Evolutionary conservation across 1,140 invertebrate genomes (phyloP), one percentile per base, ranked within the genome.

Genomic region (Patella vulgata): DNA sequence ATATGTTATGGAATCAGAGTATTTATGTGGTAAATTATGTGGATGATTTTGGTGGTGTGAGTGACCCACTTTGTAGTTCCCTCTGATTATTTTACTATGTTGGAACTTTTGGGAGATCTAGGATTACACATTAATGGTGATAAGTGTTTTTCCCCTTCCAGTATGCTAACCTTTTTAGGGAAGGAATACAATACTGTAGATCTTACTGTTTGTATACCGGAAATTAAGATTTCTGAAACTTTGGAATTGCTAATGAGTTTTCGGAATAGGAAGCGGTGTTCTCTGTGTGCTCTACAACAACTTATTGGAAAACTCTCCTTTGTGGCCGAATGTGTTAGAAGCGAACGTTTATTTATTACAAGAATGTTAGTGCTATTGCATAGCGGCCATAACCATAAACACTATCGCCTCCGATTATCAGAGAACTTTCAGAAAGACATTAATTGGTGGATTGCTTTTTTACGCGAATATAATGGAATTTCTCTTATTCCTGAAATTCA

Each of bases 281-380:
- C 51, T 9, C 36, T 39, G 21, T n/a, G 51, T 8, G 30, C 36
- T 11, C 21, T 53, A 5, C 51, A 53, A 40, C 31, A 53, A 40
- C 17, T 53, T 3, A 53, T 53, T 40, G 51, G 33, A 12, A 53
- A 53, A 23, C 23, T 40, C 12, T 30, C 51, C 3, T 53, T 53
- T 39, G 23, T 53, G 3, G 33, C 33, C 6, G 51, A 53, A 11
- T 52, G 50, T 33, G 50, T 52, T 12, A 2, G 50, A 30, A 52
- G 27, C 19, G 50, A 30, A 5, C 14, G 27, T 40, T 53, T 5
- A 39, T 53, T 23, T 14, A 36, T 36, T 36, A 8, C 6, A 8
- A 5, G 33, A 14, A 8, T 5, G 5, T 36, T 36, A 36, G 33
- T 8, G 14, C 33, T 36, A 8, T 36, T 36, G 14, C n/a, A n/a